A percentile compares a stretch with the other conserved stretches of the same genome.
Conservation (phyloP, 2,888 invertebrate genomes). For the Helicoverpa assulta region DNA sequence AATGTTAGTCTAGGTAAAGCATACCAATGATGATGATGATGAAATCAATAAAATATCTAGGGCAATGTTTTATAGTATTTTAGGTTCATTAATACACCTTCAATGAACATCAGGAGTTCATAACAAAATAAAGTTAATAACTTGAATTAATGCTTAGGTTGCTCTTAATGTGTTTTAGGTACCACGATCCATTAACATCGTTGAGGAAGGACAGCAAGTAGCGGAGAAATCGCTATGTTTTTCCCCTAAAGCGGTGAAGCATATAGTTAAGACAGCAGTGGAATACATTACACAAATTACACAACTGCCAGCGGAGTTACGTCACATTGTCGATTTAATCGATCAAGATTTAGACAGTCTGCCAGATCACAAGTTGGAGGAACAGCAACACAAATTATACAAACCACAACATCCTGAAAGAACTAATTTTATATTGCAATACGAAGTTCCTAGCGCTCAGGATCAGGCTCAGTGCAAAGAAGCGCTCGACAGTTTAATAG, state of each 20-base stretch:
- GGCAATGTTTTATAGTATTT: no score
- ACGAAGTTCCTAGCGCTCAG: constrained; percentile 57
- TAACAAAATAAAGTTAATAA: no score
- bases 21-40: no score
- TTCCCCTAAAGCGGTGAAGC: constrained; percentile 41
- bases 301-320: constrained; percentile 36
- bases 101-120: no score
- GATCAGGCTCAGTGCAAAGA: constrained; percentile 64
- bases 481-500: constrained; percentile 62
- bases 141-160: no score
- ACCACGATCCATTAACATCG: constrained; percentile 13
- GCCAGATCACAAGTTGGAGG: constrained; percentile 18
- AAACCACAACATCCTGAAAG: constrained; percentile 22
- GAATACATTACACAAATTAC: constrained; percentile 46
- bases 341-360: constrained; percentile 38
- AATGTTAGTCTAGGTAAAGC: no score
- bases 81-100: no score
- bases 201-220: constrained; percentile 13
- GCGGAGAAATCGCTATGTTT: constrained; percentile 40
- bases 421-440: constrained; percentile 62
- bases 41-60: no score
- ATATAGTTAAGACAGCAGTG: constrained; percentile 42
- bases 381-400: constrained; percentile 27
- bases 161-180: constrained; percentile 24
- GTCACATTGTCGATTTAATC: constrained; percentile 29